A percentile compares a stretch with the other conserved stretches of the same genome.
phyloP scores from a whole-genome alignment of 1,140 invertebrate genomes.

The Rhyzopertha dominica region DNA sequence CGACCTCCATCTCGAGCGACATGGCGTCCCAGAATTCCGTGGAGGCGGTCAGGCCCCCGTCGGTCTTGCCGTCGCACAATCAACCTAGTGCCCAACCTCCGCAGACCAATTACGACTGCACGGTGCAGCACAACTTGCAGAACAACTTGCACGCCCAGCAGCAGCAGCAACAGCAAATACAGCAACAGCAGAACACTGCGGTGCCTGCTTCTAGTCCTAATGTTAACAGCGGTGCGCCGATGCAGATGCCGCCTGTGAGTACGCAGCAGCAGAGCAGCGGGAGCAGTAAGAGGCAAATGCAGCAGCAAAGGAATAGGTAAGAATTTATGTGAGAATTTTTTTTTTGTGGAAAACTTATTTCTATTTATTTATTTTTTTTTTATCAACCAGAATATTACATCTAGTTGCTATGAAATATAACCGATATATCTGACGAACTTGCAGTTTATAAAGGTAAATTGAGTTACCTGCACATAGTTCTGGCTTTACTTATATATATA shows the following conservation, averaged over 20 bases:
- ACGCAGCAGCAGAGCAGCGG: conserved; percentile 30
- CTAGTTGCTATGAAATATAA: too few species aligned
- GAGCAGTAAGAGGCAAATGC: conserved; percentile 41
- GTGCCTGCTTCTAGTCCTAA: conserved; percentile 40
- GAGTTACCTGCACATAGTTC: too few species aligned
- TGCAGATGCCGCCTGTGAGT: conserved; percentile 31
- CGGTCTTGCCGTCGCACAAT: conserved; percentile 48
- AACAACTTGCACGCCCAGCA: conserved; percentile 48
- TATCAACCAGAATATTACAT: too few species aligned
- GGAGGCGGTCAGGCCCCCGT: conserved; percentile 55
- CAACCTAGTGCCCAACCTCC: conserved; percentile 50
- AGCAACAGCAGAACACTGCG: conserved; percentile 42
- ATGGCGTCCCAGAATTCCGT: conserved; percentile 71
- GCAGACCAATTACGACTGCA: conserved; percentile 51
- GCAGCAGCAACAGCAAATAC: conserved; percentile 51
- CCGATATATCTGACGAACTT: too few species aligned
- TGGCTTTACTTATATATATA: too few species aligned
- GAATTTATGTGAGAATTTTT: too few species aligned
- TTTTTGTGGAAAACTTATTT: too few species aligned
- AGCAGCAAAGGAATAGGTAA: conserved; percentile 30
- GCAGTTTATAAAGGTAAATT: too few species aligned
- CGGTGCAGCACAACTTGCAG: conserved; percentile 55
- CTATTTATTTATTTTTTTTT: too few species aligned
- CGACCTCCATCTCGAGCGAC: conserved; percentile 80
- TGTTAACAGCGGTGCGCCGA: conserved; percentile 23